A percentile compares a stretch with the other conserved stretches of the same genome.
Evolutionary conservation across 2,113 vertebrate species (phyloP).

Genomic region (Oreochromis tanganicae): DNA sequence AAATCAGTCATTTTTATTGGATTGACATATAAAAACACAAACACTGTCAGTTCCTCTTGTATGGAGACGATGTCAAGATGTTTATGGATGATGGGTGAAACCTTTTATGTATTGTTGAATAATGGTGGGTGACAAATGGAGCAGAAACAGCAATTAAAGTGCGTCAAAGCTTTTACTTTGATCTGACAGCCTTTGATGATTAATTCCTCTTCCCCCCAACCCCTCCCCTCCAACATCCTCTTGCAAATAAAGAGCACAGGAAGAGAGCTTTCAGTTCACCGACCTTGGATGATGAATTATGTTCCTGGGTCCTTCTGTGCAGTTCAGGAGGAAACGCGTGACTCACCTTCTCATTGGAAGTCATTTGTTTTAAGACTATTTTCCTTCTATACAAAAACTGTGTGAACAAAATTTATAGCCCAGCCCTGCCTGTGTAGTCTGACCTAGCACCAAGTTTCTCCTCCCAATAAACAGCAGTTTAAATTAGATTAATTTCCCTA

Average conservation of each 20-base stretch:
- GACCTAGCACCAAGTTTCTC: not conserved
- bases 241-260: not conserved
- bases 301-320: not conserved
- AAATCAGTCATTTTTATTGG: not conserved
- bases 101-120: not conserved
- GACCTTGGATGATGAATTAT: slow-evolving; percentile 4
- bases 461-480: not conserved
- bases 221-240: not conserved
- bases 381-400: not conserved
- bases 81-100: not conserved
- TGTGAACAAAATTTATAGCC: not conserved
- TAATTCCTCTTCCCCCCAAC: not conserved
- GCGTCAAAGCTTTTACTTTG: slow-evolving; percentile 9
- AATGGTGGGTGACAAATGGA: not conserved
- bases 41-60: not conserved
- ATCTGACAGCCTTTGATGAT: not conserved
- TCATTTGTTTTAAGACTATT: not conserved
- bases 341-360: not conserved
- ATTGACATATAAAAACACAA: not conserved
- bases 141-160: slow-evolving; percentile 27
- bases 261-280: not conserved
- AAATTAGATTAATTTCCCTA: not conserved
- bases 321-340: not conserved
- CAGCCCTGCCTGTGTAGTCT: not conserved
- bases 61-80: not conserved